Base-by-base conservation (phyloP, 2,888 invertebrate genomes). In the Ernsta delagoae region DNA sequence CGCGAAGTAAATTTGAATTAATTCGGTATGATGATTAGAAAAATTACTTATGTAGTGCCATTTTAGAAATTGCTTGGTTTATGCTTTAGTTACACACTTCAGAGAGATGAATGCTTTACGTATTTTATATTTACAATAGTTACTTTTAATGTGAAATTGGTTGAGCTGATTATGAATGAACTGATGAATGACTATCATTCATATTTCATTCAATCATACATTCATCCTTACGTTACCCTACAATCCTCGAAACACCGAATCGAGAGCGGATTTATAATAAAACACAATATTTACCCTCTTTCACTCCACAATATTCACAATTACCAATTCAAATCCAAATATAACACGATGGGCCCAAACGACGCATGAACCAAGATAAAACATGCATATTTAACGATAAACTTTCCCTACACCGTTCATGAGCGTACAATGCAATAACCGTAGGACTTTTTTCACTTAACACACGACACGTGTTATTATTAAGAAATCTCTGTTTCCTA, bases 371-470 rank as follows among this genome's bases (percentile, higher is more conserved):
- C 62, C 63, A 24, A 70, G 70, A 59, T 72, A 67, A 48, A 45
- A 74, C 70, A 72, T 77, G 76, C 74, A 76, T 76, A 75, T 77
- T 75, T 74, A 77, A 75, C 72, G 71, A 75, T 77, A 72, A 75
- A 83, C 85, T 85, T 86, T 86, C 85, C 79, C 83, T 77, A 59
- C 61, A 59, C 63, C 62, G 50, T 16, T 71, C 68, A 74, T 72
- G 76, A 75, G 72, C 76, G 75, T 70, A 77, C 76, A n/a, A n/a
- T 45, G n/a, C 45, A 81, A 79, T 77, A 24, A 24, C 24, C 24
- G 78, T 79, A 77, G 76, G 72, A 73, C 68, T 79, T 79, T 61
- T 81, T 81, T 78, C 78, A 77, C 77, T 79, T 79, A 79, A 63
- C 71, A 66, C 70, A n/a, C n/a, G n/a, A n/a, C n/a, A 69, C 73